Percentiles rank a stretch among this genome's conserved stretches.
phyloP scores from a whole-genome alignment of 2,797 vertebrate genomes.

The Molossus molossus region DNA sequence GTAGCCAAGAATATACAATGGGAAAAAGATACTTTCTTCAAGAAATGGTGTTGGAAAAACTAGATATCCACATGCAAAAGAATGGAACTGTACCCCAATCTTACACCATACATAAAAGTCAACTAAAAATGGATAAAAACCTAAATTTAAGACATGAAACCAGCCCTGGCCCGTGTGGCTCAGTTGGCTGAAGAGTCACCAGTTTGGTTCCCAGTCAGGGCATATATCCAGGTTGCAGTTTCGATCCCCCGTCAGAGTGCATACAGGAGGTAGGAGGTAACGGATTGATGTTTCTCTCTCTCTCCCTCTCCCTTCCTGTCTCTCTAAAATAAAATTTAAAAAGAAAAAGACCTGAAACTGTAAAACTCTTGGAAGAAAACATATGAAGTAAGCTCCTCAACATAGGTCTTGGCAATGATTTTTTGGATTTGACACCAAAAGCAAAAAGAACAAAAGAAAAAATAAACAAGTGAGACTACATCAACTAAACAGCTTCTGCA shows the following conservation, averaged over 20 bases:
- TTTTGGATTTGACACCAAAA: neutral
- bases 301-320: no score
- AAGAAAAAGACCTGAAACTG: neutral
- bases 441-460: neutral
- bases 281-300: no score
- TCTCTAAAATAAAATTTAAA: neutral
- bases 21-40: neutral
- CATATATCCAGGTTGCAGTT: no score
- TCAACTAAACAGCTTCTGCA: neutral
- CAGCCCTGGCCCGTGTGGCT: no score
- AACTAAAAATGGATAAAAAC: neutral
- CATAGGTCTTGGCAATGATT: neutral
- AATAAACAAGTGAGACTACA: neutral
- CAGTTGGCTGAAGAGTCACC: no score
- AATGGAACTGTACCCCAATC: neutral
- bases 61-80: neutral
- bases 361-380: neutral
- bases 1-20: neutral
- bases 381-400: neutral
- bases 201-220: no score
- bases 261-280: no score
- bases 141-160: neutral
- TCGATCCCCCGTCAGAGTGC: no score
- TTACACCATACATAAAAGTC: neutral
- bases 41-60: neutral